Base-by-base conservation (phyloP, 1,140 invertebrate genomes). In the Pissodes strobi region DNA sequence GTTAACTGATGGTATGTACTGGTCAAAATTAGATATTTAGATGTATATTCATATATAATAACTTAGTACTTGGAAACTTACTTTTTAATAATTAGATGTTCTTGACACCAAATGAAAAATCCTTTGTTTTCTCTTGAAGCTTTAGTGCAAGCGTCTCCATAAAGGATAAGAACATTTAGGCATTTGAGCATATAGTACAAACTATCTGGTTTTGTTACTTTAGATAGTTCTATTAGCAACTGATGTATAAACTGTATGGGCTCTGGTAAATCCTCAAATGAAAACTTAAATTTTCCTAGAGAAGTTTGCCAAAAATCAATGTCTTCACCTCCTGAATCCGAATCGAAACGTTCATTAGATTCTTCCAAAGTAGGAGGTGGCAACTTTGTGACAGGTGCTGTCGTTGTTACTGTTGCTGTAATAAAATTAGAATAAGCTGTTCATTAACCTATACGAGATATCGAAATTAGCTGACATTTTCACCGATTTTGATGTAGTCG, bases 41-140 rank as follows among this genome's bases (percentile, higher is more conserved):
- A n/a, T n/a, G n/a, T n/a, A n/a, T n/a, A n/a, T n/a, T n/a, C n/a
- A n/a, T n/a, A n/a, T n/a, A n/a, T n/a, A n/a, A n/a, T n/a, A n/a
- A n/a, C n/a, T n/a, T n/a, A n/a, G n/a, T n/a, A n/a, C n/a, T n/a
- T n/a, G 41, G 12, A 27, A 41, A 79, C 85, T 82, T 82, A 97
- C 93, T 95, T 96, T 75, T 93, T 93, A 65, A 99, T 95, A 0
- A 99, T 80, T 15, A 97, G 80, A 81, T 97, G 97, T 80, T 98
- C 94, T 78, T 99, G 95, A 68, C 92, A 95, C 93, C 95, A 98
- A 60, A 97, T 94, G 55, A 99, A 89, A 82, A 98, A 99, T 43
- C 94, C 94, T 69, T 92, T 85, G 74, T 97, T 90, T 74, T 98
- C 94, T 71, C 90, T 88, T 0, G 92, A 86, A 0, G 94, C 92